Evolutionary conservation across 2,888 invertebrate species (phyloP).

Genomic region (Aphelenchoides bicaudatus): DNA sequence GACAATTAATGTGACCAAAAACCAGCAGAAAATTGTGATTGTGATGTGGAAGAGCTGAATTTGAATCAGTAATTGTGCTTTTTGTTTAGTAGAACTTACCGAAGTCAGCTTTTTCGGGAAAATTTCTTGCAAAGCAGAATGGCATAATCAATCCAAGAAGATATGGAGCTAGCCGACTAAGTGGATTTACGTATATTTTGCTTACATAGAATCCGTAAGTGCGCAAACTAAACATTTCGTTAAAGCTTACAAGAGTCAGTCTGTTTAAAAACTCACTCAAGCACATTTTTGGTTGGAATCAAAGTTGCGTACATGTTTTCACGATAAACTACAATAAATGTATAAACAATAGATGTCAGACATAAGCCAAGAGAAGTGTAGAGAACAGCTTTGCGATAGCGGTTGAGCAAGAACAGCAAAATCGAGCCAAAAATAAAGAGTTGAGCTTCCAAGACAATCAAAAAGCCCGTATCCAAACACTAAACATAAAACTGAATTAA

Average conservation of each 20-base stretch:
- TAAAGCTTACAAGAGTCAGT: constrained; percentile 12
- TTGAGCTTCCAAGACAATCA: constrained; percentile 55
- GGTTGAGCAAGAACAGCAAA: constrained; percentile 33
- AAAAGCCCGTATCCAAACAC: constrained; percentile 56
- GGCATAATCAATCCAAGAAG: constrained; percentile 25
- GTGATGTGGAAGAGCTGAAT: neutral
- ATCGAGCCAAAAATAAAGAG: constrained; percentile 42
- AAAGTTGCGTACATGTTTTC: constrained; percentile 31
- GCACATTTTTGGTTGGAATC: constrained; percentile 33
- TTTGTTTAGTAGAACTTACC: too few relatives aligned
- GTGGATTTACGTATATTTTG: constrained; percentile 32
- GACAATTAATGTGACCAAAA: constrained; percentile 26
- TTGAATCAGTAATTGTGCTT: neutral
- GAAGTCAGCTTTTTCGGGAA: too few relatives aligned
- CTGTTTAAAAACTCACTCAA: constrained; percentile 22
- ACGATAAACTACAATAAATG: constrained; percentile 23
- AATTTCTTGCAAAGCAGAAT: constrained; percentile 13
- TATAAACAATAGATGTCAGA: constrained; percentile 28
- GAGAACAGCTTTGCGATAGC: neutral
- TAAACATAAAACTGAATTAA: constrained; percentile 28
- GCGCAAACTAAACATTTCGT: constrained; percentile 19
- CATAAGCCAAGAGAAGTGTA: constrained; percentile 19
- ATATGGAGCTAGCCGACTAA: constrained; percentile 30
- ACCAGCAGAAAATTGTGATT: constrained; percentile 13
- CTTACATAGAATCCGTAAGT: constrained; percentile 25